Base-by-base conservation (phyloP, 2,888 invertebrate genomes). In the Synergus itoensis region DNA sequence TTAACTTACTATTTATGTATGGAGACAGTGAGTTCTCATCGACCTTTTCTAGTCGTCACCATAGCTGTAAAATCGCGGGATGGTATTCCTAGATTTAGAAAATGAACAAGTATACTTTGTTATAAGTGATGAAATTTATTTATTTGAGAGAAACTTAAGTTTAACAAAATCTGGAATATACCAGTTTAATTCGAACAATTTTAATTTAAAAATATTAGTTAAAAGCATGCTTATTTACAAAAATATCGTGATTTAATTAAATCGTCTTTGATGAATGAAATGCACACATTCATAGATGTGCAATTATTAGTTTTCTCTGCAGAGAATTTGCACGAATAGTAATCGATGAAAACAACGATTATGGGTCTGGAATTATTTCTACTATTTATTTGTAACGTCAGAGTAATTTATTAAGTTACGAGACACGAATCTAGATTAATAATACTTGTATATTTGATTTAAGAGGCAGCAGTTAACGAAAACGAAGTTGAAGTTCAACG, bases 21-120 rank as follows among this genome's bases (percentile, higher is more conserved):
- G 48, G 28, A 69, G 28, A 28, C 69, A 69, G 48, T 48, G 28
- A 69, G 48, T 75, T 63, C 53, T 69, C 77, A 79, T 77, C 76
- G 78, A 81, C 77, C 78, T 60, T 79, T 78, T 81, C 82, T 82
- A 82, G 82, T 82, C 82, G 76, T 77, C 76, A 77, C 65, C 76
- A 57, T 80, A 80, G 77, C 63, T 76, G 64, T 18, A 53, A 57
- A 76, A 60, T 69, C n/a, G 28, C 43, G 48, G 28, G 48, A 16
- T n/a, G 69, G 48, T 69, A 69, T 69, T 69, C 48, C 28, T 69
- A 69, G 41, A 36, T 43, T 5, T 36, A 48, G 45, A 5, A 21
- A 67, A 48, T 28, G 14, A 48, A 69, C 1, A 14, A 69, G 48
- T 36, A 28, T 28, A 69, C 14, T 21, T 28, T 45, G 9, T 8